These are phyloP conservation scores for Geodia barretti DNA, from an alignment of 37 sponge, comb jelly and placozoan genomes.

Conservation along the genomic window DNA sequence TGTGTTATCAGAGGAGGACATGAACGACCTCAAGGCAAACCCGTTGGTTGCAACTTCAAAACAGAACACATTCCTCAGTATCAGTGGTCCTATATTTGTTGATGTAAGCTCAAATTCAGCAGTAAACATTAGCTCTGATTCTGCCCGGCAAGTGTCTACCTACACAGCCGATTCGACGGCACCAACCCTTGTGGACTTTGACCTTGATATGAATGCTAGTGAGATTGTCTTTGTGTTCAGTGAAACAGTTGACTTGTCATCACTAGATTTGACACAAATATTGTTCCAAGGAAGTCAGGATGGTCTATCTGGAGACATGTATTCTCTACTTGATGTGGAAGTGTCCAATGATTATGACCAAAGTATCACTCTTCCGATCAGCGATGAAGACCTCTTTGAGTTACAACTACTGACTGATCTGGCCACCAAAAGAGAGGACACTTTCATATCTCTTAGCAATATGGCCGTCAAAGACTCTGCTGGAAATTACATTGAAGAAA, in stretches of 20 bases:
- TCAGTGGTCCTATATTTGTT: slow-evolving; percentile 42
- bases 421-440: slow-evolving; percentile 50
- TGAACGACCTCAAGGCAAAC: slow-evolving; percentile 59
- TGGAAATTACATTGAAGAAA: slow-evolving; percentile 37
- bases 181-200: slow-evolving; percentile 65
- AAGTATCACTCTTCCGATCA: slow-evolving; percentile 20
- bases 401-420: slow-evolving; percentile 53
- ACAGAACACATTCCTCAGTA: slow-evolving; percentile 58
- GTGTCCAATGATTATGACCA: slow-evolving; percentile 33
- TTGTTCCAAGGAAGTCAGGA: slow-evolving; percentile 23
- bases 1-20: slow-evolving; percentile 59
- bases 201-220: slow-evolving; percentile 66
- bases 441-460: slow-evolving; percentile 45
- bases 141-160: slow-evolving; percentile 17
- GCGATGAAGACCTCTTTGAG: slow-evolving; percentile 21
- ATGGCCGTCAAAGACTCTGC: slow-evolving; percentile 47
- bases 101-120: slow-evolving; percentile 62
- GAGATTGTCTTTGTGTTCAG: slow-evolving; percentile 62
- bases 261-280: slow-evolving; percentile 43
- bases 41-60: slow-evolving; percentile 60
- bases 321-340: slow-evolving; percentile 42
- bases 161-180: slow-evolving; percentile 44
- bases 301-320: slow-evolving; percentile 14
- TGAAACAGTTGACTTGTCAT: slow-evolving; percentile 72
- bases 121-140: slow-evolving; percentile 12